Base-by-base conservation (phyloP, 2,113 vertebrate genomes). In the Deroptyus accipitrinus region DNA sequence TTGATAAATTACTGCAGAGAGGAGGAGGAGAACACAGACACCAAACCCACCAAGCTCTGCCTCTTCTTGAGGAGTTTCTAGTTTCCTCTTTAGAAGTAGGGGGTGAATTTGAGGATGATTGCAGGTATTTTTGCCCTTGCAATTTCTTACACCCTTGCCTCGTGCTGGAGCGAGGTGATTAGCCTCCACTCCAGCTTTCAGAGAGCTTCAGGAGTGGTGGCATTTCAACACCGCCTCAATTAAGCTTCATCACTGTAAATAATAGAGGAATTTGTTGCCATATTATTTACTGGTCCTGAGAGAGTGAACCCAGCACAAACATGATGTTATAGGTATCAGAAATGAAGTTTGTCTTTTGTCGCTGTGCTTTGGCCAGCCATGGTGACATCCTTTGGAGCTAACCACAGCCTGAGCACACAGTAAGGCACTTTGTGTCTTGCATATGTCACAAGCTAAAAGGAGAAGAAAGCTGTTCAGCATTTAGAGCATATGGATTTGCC, bases 1-100 rank as follows among this genome's bases (percentile, higher is more conserved):
- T 96, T 68, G 83, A 90, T 70, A 88, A 91, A 76, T 85, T 77
- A 94, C 90, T 66, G 80, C 62, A 24, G 64, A 75, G 46, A 73
- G 72, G 68, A 90, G 95, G 92, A 94, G 91, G 84, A 92, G 51
- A 7, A 48, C 81, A 35, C 64, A 62, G 15, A 2, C 54, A 41
- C 88, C 88, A 42, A 96, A 75, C 61, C 77, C 93, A 88, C 80
- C 77, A 1, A 44, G 86, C 63, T 69, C 90, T 87, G 80, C 55
- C 92, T 81, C 46, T 82, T 63, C 76, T 25, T 16, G 1, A 28
- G 20, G 61, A 49, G 76, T 22, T 54, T 67, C 77, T 9, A 35
- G 20, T 6, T 46, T 57, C 13, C 9, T 70, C 74, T 24, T 7
- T 8, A 28, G 30, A 41, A 35, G 24, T 4, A 0, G 12, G 18